Evolutionary conservation across 1,140 invertebrate species (phyloP).

Genomic region (Samia ricini): DNA sequence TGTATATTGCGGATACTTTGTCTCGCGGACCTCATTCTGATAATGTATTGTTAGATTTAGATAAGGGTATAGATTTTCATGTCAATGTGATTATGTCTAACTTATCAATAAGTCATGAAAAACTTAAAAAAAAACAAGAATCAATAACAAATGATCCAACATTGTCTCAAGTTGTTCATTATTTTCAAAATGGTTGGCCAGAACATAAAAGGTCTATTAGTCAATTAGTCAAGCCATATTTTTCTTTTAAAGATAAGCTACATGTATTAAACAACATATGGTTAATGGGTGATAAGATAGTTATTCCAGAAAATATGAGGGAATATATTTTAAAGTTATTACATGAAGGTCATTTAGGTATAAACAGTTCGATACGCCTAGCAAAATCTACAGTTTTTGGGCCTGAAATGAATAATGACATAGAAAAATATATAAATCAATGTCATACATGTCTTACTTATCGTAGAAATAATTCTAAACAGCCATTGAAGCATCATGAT

Average conservation of each 20-base stretch:
- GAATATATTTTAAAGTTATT: constrained; percentile 28
- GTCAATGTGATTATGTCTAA: no score
- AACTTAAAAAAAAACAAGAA: no score
- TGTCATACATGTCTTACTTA: no score
- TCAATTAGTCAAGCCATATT: constrained; percentile 5
- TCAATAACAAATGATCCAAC: not conserved
- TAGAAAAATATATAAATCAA: no score
- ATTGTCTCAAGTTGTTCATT: not conserved
- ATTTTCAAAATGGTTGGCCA: constrained; percentile 23
- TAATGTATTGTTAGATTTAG: not conserved
- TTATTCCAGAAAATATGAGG: constrained; percentile 20
- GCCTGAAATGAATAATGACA: no score
- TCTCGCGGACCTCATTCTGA: no score
- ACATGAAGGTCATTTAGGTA: constrained; percentile 27
- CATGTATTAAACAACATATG: constrained; percentile 23
- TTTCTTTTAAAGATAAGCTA: constrained; percentile 14
- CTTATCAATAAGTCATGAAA: no score
- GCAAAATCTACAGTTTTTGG: no score
- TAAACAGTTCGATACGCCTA: no score
- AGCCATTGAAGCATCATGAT: no score
- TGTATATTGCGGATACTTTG: no score
- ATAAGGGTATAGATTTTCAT: not conserved
- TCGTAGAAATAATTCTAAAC: no score
- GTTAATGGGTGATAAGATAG: constrained; percentile 26
- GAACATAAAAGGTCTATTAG: constrained; percentile 15